Percentiles rank a stretch among this genome's conserved stretches.
phyloP scores from a whole-genome alignment of 2,113 vertebrate genomes.

The Thalassarche chlororhynchos region DNA sequence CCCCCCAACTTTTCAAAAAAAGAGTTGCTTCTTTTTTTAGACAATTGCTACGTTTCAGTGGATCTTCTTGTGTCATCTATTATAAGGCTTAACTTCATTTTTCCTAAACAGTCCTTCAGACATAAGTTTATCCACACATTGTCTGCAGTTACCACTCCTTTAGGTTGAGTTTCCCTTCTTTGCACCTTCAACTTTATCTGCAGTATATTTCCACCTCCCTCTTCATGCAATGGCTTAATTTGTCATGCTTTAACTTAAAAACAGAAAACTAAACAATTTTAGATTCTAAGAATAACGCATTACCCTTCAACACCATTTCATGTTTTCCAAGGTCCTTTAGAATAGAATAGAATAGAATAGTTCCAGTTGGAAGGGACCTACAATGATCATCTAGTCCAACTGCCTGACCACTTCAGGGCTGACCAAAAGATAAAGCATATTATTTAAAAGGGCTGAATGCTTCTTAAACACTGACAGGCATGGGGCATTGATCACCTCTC shows the following conservation, averaged over 20 bases:
- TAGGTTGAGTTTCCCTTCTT: neutral
- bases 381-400: accelerated
- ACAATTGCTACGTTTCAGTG: neutral
- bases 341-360: neutral
- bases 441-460: neutral
- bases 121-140: neutral
- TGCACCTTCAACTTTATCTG: neutral
- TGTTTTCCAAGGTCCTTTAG: neutral
- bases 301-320: neutral
- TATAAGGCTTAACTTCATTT: neutral
- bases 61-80: neutral
- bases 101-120: neutral
- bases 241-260: neutral
- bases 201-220: neutral
- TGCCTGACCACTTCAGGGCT: neutral
- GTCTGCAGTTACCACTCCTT: neutral
- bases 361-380: neutral
- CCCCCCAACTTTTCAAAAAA: neutral
- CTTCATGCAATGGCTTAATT: neutral
- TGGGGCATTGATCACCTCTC: neutral
- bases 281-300: neutral
- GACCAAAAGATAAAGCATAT: neutral
- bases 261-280: neutral
- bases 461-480: neutral
- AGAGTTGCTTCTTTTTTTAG: neutral